Conservation (phyloP, 2,797 vertebrate genomes). For the Dendrocincla tyrannina region DNA sequence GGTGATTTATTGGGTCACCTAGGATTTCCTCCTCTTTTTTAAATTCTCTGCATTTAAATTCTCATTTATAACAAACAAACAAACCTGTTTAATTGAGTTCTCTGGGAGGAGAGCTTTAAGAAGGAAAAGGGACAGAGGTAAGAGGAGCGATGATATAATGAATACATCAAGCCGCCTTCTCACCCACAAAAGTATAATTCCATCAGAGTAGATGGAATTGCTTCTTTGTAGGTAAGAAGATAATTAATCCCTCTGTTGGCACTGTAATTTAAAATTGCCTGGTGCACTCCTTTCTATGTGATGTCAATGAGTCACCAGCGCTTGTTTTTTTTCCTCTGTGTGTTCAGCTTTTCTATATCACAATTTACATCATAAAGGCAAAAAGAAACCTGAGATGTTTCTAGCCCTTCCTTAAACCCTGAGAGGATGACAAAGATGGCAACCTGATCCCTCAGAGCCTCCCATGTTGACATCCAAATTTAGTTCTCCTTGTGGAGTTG, state of each 20-base stretch:
- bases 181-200: slow-evolving; percentile 1
- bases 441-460: slow-evolving; percentile 14
- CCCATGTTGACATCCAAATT: not conserved
- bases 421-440: slow-evolving; percentile 8
- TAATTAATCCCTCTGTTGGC: not conserved
- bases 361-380: not conserved
- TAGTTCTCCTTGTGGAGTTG: not conserved
- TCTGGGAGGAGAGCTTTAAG: slow-evolving; percentile 30
- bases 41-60: slow-evolving; percentile 25
- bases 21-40: slow-evolving; percentile 31
- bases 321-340: not conserved
- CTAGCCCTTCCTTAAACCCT: slow-evolving; percentile 12
- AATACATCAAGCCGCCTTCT: not conserved
- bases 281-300: not conserved
- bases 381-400: not conserved
- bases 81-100: slow-evolving; percentile 45
- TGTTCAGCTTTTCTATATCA: not conserved
- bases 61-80: slow-evolving; percentile 49
- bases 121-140: slow-evolving; percentile 57
- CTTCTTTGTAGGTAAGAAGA: slow-evolving; percentile 17
- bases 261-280: not conserved
- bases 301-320: not conserved
- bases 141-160: slow-evolving; percentile 21
- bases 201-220: not conserved
- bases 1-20: slow-evolving; percentile 49